Evolutionary conservation across 1,140 invertebrate species (phyloP), one percentile per base, ranked within the genome.

Genomic region (Diachasmimorpha longicaudata): DNA sequence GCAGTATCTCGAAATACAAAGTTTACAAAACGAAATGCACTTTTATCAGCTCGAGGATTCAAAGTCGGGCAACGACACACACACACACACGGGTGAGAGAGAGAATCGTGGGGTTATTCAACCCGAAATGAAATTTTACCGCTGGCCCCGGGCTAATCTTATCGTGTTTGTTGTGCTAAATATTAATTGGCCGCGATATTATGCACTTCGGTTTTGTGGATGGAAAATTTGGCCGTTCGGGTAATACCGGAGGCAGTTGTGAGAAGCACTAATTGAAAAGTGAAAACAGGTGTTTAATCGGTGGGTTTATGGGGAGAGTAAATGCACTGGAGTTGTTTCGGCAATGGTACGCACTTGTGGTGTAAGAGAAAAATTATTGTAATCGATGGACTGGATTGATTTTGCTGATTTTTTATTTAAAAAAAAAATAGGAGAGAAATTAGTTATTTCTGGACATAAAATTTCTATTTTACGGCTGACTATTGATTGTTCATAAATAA

Each of bases 21-120:
- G 74, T 75, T 75, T 75, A 75, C 74, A 36, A 70, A 71, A 78
- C 79, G 77, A 81, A 79, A 83, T 81, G 76, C 79, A 80, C 78
- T 84, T 84, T 83, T 85, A 84, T 84, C 83, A 79, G 79, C 19
- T 68, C 77, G 70, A 25, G 23, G 48, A 74, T 76, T 77, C 44
- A 69, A 67, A 48, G 76, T 42, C 66, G 71, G 74, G 37, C 78
- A 67, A 69, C 69, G 72, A 37, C 70, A 67, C 79, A 79, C 82
- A 82, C 75, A 82, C 81, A 67, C 79, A 79, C 82, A 82, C 75
- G 83, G 80, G 21, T 63, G 58, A 25, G 58, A 55, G 19, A 19
- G 58, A 80, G n/a, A n/a, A n/a, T n/a, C 81, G 72, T 70, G 63
- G 42, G 66, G 58, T 23, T 66, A 72, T 68, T 69, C 58, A 55